A percentile compares a stretch with the other conserved stretches of the same genome.
Conservation (phyloP, 2,113 vertebrate genomes). For the Albula goreensis region DNA sequence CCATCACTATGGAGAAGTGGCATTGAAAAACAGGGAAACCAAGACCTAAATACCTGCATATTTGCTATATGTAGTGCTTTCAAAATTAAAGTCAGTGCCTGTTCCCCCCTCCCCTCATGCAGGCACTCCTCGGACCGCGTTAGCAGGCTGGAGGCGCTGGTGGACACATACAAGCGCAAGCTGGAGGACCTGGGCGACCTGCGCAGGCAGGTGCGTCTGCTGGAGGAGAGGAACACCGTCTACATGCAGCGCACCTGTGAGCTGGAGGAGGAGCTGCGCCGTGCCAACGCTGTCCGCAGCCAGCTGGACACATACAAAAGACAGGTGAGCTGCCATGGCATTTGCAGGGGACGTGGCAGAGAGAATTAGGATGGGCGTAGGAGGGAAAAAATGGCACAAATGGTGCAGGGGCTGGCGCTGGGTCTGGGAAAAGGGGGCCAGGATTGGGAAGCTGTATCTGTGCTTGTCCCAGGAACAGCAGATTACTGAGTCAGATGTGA, state of each 20-base stretch:
- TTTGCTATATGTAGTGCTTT: too few species aligned
- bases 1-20: too few species aligned
- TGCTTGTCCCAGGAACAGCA: neutral
- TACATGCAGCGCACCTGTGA: constrained; percentile 89
- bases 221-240: constrained; percentile 83
- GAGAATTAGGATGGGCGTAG: too few species aligned
- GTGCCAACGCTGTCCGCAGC: constrained; percentile 71
- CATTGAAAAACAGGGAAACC: neutral
- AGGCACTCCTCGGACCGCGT: constrained; percentile 88
- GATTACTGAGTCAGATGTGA: neutral
- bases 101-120: constrained; percentile 3
- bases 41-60: too few species aligned
- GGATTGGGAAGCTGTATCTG: neutral
- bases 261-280: constrained; percentile 84
- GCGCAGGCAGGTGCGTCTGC: constrained; percentile 83
- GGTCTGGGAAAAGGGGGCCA: too few species aligned
- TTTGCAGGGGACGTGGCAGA: too few species aligned
- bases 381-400: too few species aligned
- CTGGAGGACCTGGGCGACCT: constrained; percentile 87
- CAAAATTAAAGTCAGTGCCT: neutral
- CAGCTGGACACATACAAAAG: constrained; percentile 82
- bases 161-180: constrained; percentile 82
- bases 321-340: constrained; percentile 64
- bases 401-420: too few species aligned
- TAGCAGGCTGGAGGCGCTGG: constrained; percentile 78